phyloP scores from a whole-genome alignment of 2,113 vertebrate species.

The Psittacara wagleri region DNA sequence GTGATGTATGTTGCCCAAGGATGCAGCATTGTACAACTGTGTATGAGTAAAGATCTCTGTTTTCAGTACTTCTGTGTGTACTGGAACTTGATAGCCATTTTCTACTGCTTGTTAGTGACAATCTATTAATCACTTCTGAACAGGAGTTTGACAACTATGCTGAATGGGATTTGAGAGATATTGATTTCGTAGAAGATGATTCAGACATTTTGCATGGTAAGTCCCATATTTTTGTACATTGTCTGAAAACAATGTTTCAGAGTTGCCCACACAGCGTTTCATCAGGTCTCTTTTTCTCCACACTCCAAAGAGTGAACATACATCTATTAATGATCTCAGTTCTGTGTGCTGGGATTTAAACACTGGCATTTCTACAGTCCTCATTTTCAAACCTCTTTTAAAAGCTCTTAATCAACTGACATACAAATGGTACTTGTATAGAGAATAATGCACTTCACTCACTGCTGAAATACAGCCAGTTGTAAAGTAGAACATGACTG shows the following conservation, averaged over 20 bases:
- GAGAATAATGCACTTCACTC: neutral
- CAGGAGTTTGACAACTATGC: constrained; percentile 99
- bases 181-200: constrained; percentile 99
- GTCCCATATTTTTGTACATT: constrained; percentile 17
- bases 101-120: neutral
- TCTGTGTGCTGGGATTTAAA: neutral
- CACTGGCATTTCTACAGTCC: neutral
- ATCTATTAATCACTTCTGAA: constrained; percentile 6
- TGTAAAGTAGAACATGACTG: neutral
- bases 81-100: neutral
- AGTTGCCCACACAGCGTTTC: neutral
- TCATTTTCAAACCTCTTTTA: neutral
- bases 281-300: neutral
- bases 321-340: neutral
- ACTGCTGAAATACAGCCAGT: neutral
- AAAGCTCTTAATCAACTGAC: neutral
- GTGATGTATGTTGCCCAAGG: neutral
- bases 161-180: constrained; percentile 99
- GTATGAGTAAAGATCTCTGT: neutral
- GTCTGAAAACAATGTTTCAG: neutral
- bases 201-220: constrained; percentile 94
- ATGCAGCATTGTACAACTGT: neutral
- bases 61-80: neutral
- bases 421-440: neutral
- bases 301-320: neutral